These are phyloP conservation scores for Trimorus sp. DNA, from an alignment of 2,888 invertebrate species.

Conservation along the genomic window DNA sequence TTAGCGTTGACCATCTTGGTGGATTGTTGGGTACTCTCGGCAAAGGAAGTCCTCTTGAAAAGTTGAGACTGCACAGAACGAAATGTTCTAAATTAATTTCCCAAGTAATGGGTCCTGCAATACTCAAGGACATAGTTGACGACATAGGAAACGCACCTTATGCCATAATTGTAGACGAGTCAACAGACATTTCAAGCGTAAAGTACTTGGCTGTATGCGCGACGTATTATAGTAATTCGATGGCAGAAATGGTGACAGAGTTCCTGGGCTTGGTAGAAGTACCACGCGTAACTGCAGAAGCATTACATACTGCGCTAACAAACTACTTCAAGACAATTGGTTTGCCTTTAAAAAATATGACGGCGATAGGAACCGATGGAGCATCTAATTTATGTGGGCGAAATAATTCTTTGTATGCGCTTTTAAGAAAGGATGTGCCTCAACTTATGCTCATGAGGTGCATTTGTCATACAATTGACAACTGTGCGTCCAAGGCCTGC, in stretches of 20 bases:
- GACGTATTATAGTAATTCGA: constrained; percentile 64
- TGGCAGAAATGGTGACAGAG: constrained; percentile 64
- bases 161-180: constrained; percentile 69
- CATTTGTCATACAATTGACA: constrained; percentile 70
- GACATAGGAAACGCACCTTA: constrained; percentile 66
- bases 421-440: constrained; percentile 19
- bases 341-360: constrained; percentile 64
- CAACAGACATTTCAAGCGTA: constrained; percentile 67
- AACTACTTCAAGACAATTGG: constrained; percentile 20
- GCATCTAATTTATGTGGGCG: constrained; percentile 48
- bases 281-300: constrained; percentile 32
- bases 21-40: not conserved
- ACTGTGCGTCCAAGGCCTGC: constrained; percentile 69
- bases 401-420: constrained; percentile 13
- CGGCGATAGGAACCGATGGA: constrained; percentile 71
- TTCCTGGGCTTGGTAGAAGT: constrained; percentile 67
- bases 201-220: constrained; percentile 69
- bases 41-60: constrained; percentile 4
- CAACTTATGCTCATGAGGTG: constrained; percentile 63
- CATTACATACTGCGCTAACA: constrained; percentile 24
- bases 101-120: constrained; percentile 62
- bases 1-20: constrained; percentile 7
- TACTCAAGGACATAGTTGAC: constrained; percentile 59
- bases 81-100: constrained; percentile 68
- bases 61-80: constrained; percentile 47